Percentiles rank a stretch among this genome's conserved stretches.
These are phyloP conservation scores for Drosophila cracens DNA, from an alignment of 2,888 invertebrate species.

Conservation along the genomic window DNA sequence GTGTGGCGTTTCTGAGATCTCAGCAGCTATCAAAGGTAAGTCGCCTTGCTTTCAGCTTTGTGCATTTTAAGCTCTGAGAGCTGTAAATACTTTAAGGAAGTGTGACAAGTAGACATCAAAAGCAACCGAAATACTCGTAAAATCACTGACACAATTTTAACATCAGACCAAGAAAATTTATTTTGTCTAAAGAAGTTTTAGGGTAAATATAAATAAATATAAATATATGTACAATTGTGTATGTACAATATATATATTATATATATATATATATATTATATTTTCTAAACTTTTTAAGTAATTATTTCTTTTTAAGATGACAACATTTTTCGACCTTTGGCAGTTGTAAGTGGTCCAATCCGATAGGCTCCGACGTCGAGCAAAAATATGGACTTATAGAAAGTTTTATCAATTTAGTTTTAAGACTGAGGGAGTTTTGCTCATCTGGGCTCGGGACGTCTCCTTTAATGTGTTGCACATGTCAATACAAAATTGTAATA, in stretches of 20 bases:
- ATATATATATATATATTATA: too few species aligned
- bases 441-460: not conserved
- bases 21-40: constrained; percentile 28
- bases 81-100: constrained; percentile 17
- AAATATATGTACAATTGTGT: not conserved
- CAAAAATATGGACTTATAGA: too few species aligned
- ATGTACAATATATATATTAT: too few species aligned
- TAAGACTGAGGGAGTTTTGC: not conserved
- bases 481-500: not conserved
- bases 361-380: not conserved
- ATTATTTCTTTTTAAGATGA: too few species aligned
- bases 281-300: not conserved
- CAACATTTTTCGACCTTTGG: too few species aligned
- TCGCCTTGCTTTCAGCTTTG: constrained; percentile 20
- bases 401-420: not conserved
- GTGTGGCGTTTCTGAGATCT: constrained; percentile 28
- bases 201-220: not conserved
- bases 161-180: not conserved
- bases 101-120: constrained; percentile 28
- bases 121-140: constrained; percentile 9
- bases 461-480: not conserved
- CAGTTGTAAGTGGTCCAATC: not conserved
- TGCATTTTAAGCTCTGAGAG: constrained; percentile 32
- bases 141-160: not conserved
- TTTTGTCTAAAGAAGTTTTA: not conserved